Percentiles rank a stretch among this genome's conserved stretches.
Conservation (phyloP, 2,113 vertebrate genomes). For the Colistium nudipinnis region DNA sequence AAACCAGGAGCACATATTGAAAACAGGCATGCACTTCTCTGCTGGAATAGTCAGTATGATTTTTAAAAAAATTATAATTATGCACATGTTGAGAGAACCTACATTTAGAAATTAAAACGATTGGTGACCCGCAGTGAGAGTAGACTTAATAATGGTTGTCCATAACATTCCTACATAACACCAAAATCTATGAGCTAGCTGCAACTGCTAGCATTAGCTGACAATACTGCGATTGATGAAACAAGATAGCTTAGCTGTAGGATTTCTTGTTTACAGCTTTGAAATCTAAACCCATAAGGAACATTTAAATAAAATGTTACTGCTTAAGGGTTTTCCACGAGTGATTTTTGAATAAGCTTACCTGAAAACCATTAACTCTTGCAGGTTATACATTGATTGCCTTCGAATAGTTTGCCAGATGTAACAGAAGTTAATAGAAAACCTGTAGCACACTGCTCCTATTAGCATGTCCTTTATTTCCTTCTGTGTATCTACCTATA, state of each 20-base stretch:
- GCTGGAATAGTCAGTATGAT: too few species aligned
- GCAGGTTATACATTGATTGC: constrained; percentile 13
- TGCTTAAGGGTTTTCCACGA: background rate
- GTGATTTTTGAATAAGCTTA: background rate
- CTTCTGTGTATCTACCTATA: too few species aligned
- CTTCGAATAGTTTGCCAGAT: background rate
- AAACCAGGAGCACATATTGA: background rate
- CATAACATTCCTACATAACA: too few species aligned
- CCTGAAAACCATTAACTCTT: constrained; percentile 37
- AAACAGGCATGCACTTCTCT: too few species aligned
- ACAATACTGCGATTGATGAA: background rate
- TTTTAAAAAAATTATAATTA: too few species aligned
- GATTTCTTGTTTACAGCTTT: background rate
- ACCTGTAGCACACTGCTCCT: too few species aligned
- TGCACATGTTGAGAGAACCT: too few species aligned
- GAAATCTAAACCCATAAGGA: background rate
- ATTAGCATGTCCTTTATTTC: background rate
- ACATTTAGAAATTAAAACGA: too few species aligned
- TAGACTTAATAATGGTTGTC: background rate
- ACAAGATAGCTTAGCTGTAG: background rate
- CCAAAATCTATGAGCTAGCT: too few species aligned
- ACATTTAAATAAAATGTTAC: background rate
- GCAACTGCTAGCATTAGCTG: background rate
- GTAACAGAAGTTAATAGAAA: constrained; percentile 45
- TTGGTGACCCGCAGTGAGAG: too few species aligned